phyloP scores from a whole-genome alignment of 2,797 vertebrate species.

The Enteromius treurensis region DNA sequence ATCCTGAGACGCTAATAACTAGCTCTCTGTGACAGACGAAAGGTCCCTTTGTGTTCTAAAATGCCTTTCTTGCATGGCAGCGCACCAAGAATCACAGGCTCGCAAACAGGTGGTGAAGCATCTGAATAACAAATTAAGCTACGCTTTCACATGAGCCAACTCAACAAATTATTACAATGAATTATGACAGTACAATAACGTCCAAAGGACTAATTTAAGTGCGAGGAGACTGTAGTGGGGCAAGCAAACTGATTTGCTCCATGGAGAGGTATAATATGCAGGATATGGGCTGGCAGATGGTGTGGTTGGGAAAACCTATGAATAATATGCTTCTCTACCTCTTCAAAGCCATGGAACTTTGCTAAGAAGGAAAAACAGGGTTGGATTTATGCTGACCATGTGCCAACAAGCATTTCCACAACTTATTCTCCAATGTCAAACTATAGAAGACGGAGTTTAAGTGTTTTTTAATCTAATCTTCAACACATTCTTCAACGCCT shows the following conservation, averaged over 20 bases:
- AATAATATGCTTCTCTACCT: slow-evolving; percentile 52
- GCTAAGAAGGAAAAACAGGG: slow-evolving; percentile 46
- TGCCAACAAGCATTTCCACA: slow-evolving; percentile 49
- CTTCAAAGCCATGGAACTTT: slow-evolving; percentile 43
- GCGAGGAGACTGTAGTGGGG: slow-evolving; percentile 51
- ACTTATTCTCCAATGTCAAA: slow-evolving; percentile 50
- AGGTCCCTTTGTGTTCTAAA: slow-evolving; percentile 60
- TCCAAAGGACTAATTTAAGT: slow-evolving; percentile 55
- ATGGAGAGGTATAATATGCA: slow-evolving; percentile 51
- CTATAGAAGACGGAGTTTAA: slow-evolving; percentile 22
- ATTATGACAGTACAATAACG: slow-evolving; percentile 57
- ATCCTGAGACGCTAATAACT: slow-evolving; percentile 46
- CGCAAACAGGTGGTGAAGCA: slow-evolving; percentile 60
- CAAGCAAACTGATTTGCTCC: slow-evolving; percentile 55
- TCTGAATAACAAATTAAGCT: slow-evolving; percentile 62
- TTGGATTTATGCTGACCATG: slow-evolving; percentile 48
- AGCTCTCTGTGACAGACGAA: slow-evolving; percentile 55
- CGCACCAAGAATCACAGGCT: slow-evolving; percentile 57
- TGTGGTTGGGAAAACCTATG: slow-evolving; percentile 52
- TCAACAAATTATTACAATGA: slow-evolving; percentile 59
- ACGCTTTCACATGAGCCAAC: slow-evolving; percentile 41
- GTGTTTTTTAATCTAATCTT: slow-evolving; percentile 51
- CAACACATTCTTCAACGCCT: slow-evolving; percentile 50
- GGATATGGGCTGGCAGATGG: slow-evolving; percentile 55
- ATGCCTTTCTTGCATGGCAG: slow-evolving; percentile 54